A percentile compares a stretch with the other conserved stretches of the same genome.
phyloP scores from a whole-genome alignment of 2,113 vertebrate species.

The Cyrtonyx montezumae region DNA sequence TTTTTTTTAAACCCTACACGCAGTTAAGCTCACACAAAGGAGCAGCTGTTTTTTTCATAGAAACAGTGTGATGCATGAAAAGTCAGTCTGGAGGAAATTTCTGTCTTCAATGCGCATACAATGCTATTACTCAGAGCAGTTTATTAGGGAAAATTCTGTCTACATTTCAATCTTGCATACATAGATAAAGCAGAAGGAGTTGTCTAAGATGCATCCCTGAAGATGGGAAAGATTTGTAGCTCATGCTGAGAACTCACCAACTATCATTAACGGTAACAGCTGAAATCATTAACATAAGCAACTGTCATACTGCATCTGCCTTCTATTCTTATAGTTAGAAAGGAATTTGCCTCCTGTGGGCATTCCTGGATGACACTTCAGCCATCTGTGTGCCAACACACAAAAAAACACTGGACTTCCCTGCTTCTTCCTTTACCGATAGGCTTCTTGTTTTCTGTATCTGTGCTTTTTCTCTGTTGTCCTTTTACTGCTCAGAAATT shows the following conservation, averaged over 20 bases:
- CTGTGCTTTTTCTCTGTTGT: neutral
- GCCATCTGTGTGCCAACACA: neutral
- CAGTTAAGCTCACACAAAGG: neutral
- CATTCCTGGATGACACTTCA: neutral
- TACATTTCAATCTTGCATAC: neutral
- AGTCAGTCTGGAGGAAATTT: neutral
- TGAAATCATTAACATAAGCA: neutral
- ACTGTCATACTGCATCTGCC: neutral
- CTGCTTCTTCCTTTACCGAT: neutral
- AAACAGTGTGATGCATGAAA: neutral
- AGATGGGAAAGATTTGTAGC: neutral
- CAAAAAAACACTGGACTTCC: neutral
- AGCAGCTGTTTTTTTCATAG: slow-evolving; percentile 6
- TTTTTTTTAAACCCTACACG: neutral
- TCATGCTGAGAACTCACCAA: neutral
- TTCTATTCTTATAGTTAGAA: neutral
- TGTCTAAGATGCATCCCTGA: neutral
- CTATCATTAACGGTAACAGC: neutral
- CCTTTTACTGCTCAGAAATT: neutral
- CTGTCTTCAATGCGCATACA: neutral
- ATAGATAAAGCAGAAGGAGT: neutral
- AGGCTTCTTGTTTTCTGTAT: neutral
- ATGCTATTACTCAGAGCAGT: neutral
- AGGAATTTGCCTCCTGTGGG: neutral
- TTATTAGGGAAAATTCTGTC: neutral